Conservation (phyloP, 53 echinoderm and acorn worm species). For the Zoroaster sp. region DNA sequence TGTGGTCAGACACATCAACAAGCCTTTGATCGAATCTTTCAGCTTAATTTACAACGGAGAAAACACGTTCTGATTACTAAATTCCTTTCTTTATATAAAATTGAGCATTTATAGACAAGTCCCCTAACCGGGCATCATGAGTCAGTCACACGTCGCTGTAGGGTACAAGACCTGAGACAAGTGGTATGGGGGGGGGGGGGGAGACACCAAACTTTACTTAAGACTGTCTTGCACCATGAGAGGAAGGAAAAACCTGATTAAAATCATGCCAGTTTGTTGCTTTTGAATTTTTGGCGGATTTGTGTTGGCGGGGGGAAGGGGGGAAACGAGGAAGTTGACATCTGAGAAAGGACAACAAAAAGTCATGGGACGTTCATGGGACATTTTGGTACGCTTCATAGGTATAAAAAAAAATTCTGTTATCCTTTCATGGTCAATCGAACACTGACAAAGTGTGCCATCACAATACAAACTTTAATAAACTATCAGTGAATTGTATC, state of each 20-base stretch:
- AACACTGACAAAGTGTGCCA: no score
- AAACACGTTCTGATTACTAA: not conserved
- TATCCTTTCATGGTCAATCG: no score
- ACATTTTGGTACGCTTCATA: no score
- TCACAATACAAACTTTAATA: no score
- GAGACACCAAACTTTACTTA: not conserved
- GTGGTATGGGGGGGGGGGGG: not conserved
- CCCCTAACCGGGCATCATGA: conserved; percentile 22
- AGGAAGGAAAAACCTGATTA: conserved; percentile 22
- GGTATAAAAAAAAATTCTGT: no score
- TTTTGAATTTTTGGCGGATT: not conserved
- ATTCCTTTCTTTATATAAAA: not conserved
- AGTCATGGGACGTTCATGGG: no score
- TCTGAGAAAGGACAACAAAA: no score
- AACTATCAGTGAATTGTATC: no score
- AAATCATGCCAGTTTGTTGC: not conserved
- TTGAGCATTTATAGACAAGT: no score
- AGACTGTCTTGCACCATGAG: not conserved
- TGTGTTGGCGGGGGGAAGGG: no score
- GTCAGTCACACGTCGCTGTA: not conserved
- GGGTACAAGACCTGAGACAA: not conserved
- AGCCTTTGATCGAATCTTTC: not conserved
- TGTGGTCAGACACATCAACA: not conserved
- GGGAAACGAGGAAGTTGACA: no score
- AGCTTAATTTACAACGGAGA: not conserved